These are phyloP conservation scores for Catocala sponsa DNA, from an alignment of 2,888 invertebrate species.

Conservation along the genomic window DNA sequence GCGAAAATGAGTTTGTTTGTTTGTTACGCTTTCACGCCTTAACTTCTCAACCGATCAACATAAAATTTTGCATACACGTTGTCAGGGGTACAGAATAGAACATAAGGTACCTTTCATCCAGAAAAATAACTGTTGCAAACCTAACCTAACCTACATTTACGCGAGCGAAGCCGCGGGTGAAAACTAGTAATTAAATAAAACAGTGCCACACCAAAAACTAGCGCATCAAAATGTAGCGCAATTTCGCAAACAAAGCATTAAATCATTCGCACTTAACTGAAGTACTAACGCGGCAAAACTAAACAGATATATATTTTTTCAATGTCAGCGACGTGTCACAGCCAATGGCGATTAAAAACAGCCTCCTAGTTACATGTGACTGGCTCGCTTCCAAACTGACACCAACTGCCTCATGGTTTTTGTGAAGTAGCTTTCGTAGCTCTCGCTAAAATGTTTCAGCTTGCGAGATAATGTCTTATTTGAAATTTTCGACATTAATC, in stretches of 20 bases:
- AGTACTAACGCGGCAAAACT: slow-evolving; percentile 6
- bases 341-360: slow-evolving; percentile 51
- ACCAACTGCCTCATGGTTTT: slow-evolving; percentile 43
- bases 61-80: too few species aligned
- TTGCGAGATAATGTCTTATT: slow-evolving; percentile 1
- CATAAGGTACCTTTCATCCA: too few species aligned
- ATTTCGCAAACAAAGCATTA: slow-evolving; percentile 6
- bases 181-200: too few species aligned
- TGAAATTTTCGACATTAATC: neutral
- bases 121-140: too few species aligned
- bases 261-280: slow-evolving; percentile 19
- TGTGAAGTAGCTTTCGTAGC: slow-evolving; percentile 7
- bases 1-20: too few species aligned
- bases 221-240: too few species aligned
- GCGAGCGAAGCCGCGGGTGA: too few species aligned
- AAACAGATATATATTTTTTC: slow-evolving; percentile 45
- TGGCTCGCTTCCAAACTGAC: slow-evolving; percentile 52
- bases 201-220: too few species aligned
- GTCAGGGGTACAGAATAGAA: too few species aligned
- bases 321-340: slow-evolving; percentile 47
- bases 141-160: too few species aligned
- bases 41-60: too few species aligned
- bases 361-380: slow-evolving; percentile 40
- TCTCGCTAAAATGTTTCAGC: neutral
- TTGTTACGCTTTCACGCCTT: too few species aligned